phyloP scores from a whole-genome alignment of 2,888 invertebrate species.

The Drosophila formosana region DNA sequence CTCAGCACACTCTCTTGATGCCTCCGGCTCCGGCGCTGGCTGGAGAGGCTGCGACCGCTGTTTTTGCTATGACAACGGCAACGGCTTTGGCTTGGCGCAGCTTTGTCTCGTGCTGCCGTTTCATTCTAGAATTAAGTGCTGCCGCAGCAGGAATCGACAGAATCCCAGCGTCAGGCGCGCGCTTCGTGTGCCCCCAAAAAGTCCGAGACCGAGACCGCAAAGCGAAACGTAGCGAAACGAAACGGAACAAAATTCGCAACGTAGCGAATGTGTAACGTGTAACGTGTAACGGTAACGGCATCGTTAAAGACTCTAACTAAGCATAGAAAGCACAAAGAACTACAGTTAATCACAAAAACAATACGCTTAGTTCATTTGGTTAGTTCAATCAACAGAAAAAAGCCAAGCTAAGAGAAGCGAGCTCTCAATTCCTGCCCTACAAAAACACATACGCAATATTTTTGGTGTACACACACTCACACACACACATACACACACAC shows the following conservation, averaged over 20 bases:
- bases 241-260: conserved; percentile 1
- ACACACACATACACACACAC: conserved; percentile 16
- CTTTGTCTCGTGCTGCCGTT: conserved; percentile 53
- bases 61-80: conserved; percentile 48
- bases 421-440: conserved; percentile 47
- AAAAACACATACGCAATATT: conserved; percentile 39
- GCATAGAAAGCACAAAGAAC: not conserved
- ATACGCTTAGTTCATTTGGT: not conserved
- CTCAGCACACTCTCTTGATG: conserved; percentile 23
- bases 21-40: conserved; percentile 24
- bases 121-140: conserved; percentile 84
- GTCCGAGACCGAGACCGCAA: conserved; percentile 31
- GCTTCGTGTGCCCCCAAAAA: conserved; percentile 59
- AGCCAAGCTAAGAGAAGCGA: conserved; percentile 7
- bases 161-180: conserved; percentile 64
- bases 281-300: conserved; percentile 49
- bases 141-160: conserved; percentile 79
- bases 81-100: conserved; percentile 39
- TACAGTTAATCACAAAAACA: not conserved
- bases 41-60: conserved; percentile 61
- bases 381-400: conserved; percentile 15
- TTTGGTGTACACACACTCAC: conserved; percentile 49
- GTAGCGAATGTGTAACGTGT: conserved; percentile 30
- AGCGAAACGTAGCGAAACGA: conserved; percentile 9
- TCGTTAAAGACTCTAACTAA: conserved; percentile 6